Evolutionary conservation across 2,113 vertebrate genomes (phyloP).

Genomic region (Salvator merianae): DNA sequence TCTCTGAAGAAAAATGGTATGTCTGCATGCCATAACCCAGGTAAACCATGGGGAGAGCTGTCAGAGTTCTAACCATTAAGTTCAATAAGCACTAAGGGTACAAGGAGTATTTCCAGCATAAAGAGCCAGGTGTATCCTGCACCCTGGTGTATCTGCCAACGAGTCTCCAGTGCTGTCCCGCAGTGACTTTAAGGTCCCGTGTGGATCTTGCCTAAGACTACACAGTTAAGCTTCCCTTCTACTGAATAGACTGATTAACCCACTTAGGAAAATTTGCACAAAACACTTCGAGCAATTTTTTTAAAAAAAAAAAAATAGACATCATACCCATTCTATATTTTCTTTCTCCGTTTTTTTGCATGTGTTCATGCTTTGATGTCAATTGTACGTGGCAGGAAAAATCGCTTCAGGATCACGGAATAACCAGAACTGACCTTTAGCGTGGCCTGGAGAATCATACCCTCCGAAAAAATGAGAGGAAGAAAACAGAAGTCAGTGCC

Average conservation of each 20-base stretch:
- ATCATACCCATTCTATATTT: background rate
- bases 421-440: conserved; percentile 37
- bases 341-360: background rate
- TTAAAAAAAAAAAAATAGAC: background rate
- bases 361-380: background rate
- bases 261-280: background rate
- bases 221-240: background rate
- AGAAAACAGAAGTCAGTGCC: conserved; percentile 6
- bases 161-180: no score
- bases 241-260: background rate
- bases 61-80: no score
- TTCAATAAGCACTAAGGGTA: no score
- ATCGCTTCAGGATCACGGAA: conserved; percentile 15
- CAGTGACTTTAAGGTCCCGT: no score
- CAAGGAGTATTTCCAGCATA: no score
- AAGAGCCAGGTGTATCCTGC: no score
- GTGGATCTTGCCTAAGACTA: background rate
- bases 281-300: background rate
- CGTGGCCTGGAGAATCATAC: conserved; percentile 54
- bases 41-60: no score
- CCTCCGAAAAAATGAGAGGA: conserved; percentile 33
- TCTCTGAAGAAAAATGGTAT: no score
- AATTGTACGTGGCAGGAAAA: conserved; percentile 53
- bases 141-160: no score
- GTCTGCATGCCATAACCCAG: no score